A percentile compares a stretch with the other conserved stretches of the same genome.
phyloP scores from a whole-genome alignment of 1,140 invertebrate species.

The Harpegnathos saltator region DNA sequence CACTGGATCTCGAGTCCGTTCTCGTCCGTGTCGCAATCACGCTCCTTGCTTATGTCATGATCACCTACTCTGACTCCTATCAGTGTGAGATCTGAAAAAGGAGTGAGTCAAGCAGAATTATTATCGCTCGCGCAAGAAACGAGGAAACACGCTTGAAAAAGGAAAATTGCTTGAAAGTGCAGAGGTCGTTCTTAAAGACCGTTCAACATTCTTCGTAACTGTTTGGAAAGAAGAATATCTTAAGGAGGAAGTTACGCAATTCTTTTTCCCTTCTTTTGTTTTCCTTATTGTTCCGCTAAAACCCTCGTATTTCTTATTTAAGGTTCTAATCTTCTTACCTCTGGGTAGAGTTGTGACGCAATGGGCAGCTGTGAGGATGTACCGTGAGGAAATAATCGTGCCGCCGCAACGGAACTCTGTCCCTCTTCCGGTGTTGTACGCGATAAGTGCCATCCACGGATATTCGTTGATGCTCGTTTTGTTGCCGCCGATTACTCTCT shows the following conservation, averaged over 20 bases:
- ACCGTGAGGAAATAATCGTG: conserved; percentile 88
- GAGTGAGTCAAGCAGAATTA: background rate
- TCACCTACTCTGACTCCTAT: conserved; percentile 88
- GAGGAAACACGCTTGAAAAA: background rate
- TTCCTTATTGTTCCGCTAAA: background rate
- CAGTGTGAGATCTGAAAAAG: conserved; percentile 77
- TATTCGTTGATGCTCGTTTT: conserved; percentile 87
- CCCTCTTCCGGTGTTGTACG: conserved; percentile 84
- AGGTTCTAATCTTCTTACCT: conserved; percentile 56
- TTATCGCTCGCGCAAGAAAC: background rate
- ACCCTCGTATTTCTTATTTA: background rate
- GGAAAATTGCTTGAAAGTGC: too few species aligned
- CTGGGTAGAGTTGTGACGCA: conserved; percentile 86
- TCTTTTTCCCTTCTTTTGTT: background rate
- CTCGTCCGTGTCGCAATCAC: conserved; percentile 87
- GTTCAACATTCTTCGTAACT: background rate
- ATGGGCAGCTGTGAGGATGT: conserved; percentile 91
- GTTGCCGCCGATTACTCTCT: conserved; percentile 87
- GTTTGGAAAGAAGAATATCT: too few species aligned
- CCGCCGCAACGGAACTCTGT: conserved; percentile 89
- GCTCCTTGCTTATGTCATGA: conserved; percentile 86
- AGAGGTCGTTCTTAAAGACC: conserved; percentile 68
- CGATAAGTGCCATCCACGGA: conserved; percentile 89
- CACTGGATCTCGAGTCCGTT: conserved; percentile 83
- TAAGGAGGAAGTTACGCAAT: background rate